Conservation (phyloP, 2,888 invertebrate genomes). For the Erebia palarica region DNA sequence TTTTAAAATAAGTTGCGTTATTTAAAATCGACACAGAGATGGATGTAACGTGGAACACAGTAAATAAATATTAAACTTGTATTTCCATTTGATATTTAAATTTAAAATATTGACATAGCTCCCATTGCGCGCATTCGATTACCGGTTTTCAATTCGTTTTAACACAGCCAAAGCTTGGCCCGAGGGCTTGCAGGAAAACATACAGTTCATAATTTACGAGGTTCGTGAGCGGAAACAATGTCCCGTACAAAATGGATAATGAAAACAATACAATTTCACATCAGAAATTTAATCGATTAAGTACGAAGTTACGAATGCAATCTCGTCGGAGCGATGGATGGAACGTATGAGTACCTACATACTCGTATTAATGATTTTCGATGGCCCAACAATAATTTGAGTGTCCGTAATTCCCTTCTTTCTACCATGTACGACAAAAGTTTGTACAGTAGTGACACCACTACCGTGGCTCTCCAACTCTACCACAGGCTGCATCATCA, state of each 20-base stretch:
- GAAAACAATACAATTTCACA: constrained; percentile 72
- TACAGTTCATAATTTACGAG: constrained; percentile 78
- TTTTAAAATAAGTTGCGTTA: constrained; percentile 48
- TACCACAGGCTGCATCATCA: too few relatives aligned
- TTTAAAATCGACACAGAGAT: constrained; percentile 61
- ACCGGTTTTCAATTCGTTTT: constrained; percentile 80
- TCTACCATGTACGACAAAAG: neutral
- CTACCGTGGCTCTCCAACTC: too few relatives aligned
- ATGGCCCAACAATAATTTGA: constrained; percentile 3
- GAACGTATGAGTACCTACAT: constrained; percentile 25
- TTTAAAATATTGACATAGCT: constrained; percentile 79
- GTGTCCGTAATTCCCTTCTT: neutral
- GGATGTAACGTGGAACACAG: constrained; percentile 56
- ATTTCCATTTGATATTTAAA: constrained; percentile 73
- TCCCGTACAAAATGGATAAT: constrained; percentile 73
- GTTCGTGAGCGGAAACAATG: constrained; percentile 73
- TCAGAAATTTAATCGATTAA: constrained; percentile 70
- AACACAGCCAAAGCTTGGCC: constrained; percentile 68
- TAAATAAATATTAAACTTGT: constrained; percentile 67
- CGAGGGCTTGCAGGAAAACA: constrained; percentile 70
- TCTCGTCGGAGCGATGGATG: constrained; percentile 53
- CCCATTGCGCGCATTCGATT: constrained; percentile 78
- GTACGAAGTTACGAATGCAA: constrained; percentile 61
- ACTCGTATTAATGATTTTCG: constrained; percentile 23
- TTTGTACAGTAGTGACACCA: neutral